A percentile compares a stretch with the other conserved stretches of the same genome.
These are phyloP conservation scores for Plotosus lineatus DNA, from an alignment of 2,113 vertebrate species.

Conservation along the genomic window DNA sequence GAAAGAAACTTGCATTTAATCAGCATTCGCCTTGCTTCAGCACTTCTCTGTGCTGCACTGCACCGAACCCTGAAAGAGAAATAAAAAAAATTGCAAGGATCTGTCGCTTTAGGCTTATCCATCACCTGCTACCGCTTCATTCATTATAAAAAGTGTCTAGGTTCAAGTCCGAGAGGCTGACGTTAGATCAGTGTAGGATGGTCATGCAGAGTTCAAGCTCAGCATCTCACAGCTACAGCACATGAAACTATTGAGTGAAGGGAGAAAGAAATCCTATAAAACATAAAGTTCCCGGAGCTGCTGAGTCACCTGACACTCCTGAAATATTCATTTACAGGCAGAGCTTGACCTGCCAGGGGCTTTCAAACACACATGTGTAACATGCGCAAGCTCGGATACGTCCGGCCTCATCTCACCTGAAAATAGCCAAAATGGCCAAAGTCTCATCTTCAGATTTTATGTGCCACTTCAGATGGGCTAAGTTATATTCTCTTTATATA, in stretches of 20 bases:
- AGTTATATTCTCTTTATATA: too few relatives aligned
- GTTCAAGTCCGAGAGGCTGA: not conserved
- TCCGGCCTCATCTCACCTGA: not conserved
- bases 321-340: not conserved
- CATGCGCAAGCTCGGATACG: not conserved
- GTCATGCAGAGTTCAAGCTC: not conserved
- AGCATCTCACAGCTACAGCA: not conserved
- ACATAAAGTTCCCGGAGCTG: not conserved
- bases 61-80: conserved; percentile 13
- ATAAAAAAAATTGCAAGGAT: not conserved
- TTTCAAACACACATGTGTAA: not conserved
- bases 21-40: conserved; percentile 49
- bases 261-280: not conserved
- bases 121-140: not conserved
- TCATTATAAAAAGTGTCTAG: not conserved
- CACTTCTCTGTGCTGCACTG: conserved; percentile 36
- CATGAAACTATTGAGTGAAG: not conserved
- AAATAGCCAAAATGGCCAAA: not conserved
- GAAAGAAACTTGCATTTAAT: conserved; percentile 32
- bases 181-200: not conserved
- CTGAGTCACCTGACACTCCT: not conserved
- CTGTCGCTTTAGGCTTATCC: not conserved
- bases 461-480: not conserved
- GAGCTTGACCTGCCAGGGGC: not conserved
- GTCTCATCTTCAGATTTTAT: not conserved